Evolutionary conservation across 2,797 vertebrate genomes (phyloP).

Genomic region (Geotrypetes seraphini): DNA sequence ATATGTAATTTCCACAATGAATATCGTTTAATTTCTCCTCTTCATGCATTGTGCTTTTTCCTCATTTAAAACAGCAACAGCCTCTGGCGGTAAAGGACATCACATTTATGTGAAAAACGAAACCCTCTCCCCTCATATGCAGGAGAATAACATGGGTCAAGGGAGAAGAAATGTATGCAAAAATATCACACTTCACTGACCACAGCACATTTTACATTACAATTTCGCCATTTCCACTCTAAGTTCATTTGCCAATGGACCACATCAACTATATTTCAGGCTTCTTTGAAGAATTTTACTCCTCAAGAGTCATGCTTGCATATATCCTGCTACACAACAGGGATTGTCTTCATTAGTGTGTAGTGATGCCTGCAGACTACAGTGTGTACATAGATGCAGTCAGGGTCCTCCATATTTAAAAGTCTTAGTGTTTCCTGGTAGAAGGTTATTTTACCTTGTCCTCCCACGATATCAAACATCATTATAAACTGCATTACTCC

Average conservation of each 20-base stretch:
- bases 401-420: not conserved
- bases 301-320: constrained; percentile 23
- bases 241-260: constrained; percentile 66
- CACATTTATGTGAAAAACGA: constrained; percentile 60
- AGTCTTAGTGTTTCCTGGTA: too few relatives aligned
- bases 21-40: constrained; percentile 76
- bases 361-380: constrained; percentile 34
- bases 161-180: constrained; percentile 69
- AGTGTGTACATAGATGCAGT: constrained; percentile 8
- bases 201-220: constrained; percentile 64
- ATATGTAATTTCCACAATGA: constrained; percentile 76
- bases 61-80: constrained; percentile 71
- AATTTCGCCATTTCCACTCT: constrained; percentile 66
- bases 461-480: too few relatives aligned
- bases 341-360: constrained; percentile 35
- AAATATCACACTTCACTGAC: constrained; percentile 68
- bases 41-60: constrained; percentile 75
- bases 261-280: constrained; percentile 62
- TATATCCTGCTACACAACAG: constrained; percentile 38
- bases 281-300: constrained; percentile 11
- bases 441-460: too few relatives aligned
- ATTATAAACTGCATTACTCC: too few relatives aligned
- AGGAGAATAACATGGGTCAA: constrained; percentile 64
- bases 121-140: constrained; percentile 42
- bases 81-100: constrained; percentile 73